A percentile compares a stretch with the other conserved stretches of the same genome.
phyloP scores from a whole-genome alignment of 2,113 vertebrate species.

The Narcine bancroftii region DNA sequence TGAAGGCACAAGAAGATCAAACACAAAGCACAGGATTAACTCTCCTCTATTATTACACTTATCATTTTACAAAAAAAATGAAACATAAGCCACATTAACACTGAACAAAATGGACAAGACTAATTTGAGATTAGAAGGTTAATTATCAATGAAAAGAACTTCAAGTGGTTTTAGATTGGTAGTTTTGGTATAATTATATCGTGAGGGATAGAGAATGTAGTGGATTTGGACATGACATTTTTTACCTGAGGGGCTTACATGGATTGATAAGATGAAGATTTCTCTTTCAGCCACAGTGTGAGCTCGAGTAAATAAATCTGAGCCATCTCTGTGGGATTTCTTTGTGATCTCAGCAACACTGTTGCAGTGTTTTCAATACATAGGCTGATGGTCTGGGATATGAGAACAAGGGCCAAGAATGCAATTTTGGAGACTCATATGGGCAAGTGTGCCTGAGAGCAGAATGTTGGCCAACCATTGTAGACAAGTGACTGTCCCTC shows the following conservation, averaged over 20 bases:
- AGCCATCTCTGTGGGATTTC: not conserved
- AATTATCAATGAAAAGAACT: not conserved
- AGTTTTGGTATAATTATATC: not conserved
- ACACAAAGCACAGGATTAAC: too few species aligned
- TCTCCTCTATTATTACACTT: too few species aligned
- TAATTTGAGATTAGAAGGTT: not conserved
- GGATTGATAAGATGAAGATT: not conserved
- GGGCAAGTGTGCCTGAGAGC: not conserved
- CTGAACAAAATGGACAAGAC: too few species aligned
- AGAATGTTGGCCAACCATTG: too few species aligned
- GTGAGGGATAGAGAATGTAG: not conserved
- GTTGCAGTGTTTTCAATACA: not conserved
- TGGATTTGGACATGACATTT: not conserved
- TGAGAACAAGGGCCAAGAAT: too few species aligned
- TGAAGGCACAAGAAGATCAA: too few species aligned
- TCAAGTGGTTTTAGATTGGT: not conserved
- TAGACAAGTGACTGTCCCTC: not conserved
- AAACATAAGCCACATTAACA: too few species aligned
- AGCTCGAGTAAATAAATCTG: slow-evolving; percentile 1
- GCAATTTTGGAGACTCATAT: too few species aligned
- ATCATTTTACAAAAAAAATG: too few species aligned
- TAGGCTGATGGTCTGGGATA: too few species aligned
- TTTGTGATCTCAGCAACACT: not conserved
- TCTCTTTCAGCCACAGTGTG: not conserved
- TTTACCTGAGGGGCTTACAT: not conserved